Evolutionary conservation across 2,888 invertebrate species (phyloP).

Genomic region (Drosophila cracens): DNA sequence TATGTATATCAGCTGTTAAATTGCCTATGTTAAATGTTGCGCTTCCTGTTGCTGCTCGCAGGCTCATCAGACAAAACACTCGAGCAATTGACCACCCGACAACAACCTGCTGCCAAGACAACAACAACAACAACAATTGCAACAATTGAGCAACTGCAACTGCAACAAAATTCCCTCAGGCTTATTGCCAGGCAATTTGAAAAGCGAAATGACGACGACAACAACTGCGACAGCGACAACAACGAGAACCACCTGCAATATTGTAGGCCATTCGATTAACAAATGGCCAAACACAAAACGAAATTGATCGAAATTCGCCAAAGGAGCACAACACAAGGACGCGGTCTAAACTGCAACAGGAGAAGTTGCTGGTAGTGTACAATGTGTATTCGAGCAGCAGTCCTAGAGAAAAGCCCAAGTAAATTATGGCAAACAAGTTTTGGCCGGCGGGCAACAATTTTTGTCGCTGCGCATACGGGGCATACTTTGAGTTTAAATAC

Average conservation of each 20-base stretch:
- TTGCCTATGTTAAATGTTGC: slow-evolving; percentile 48
- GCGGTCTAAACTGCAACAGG: slow-evolving; percentile 2
- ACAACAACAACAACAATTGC: slow-evolving; percentile 22
- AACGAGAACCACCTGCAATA: slow-evolving; percentile 51
- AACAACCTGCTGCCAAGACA: slow-evolving; percentile 37
- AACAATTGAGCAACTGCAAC: slow-evolving; percentile 31
- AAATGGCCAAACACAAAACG: slow-evolving; percentile 79
- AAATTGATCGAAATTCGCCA: slow-evolving; percentile 80
- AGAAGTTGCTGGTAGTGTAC: slow-evolving; percentile 5
- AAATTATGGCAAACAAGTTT: slow-evolving; percentile 84
- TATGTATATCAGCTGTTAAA: slow-evolving; percentile 17
- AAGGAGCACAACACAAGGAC: slow-evolving; percentile 62
- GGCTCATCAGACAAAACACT: slow-evolving; percentile 34
- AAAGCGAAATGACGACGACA: slow-evolving; percentile 76
- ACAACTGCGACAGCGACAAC: slow-evolving; percentile 49
- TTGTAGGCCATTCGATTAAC: slow-evolving; percentile 83
- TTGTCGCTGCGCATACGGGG: slow-evolving; percentile 65
- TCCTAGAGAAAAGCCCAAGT: slow-evolving; percentile 72
- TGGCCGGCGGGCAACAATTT: slow-evolving; percentile 83
- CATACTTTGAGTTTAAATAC: slow-evolving; percentile 24
- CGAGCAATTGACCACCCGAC: slow-evolving; percentile 61
- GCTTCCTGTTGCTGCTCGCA: slow-evolving; percentile 60
- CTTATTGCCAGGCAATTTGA: slow-evolving; percentile 73
- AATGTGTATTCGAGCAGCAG: slow-evolving; percentile 1
- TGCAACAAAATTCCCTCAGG: slow-evolving; percentile 61